Conservation (phyloP, 2,888 invertebrate species). For the Nymphalis polychloros region DNA sequence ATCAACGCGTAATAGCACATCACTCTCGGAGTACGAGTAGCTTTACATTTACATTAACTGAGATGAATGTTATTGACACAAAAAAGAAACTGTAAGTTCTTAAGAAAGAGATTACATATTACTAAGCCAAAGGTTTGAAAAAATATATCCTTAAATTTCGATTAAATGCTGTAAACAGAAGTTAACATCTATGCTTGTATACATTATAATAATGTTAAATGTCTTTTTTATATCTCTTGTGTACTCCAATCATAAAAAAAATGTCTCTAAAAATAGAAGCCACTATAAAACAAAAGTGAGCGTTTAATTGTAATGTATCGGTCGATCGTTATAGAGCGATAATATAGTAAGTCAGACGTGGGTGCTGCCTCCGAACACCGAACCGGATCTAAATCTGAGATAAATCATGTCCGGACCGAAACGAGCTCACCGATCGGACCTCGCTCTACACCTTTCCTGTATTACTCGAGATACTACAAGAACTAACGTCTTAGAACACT, state of each 20-base stretch:
- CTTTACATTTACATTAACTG: background rate
- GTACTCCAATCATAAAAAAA: too few relatives aligned
- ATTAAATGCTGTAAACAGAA: too few relatives aligned
- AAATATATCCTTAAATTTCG: too few relatives aligned
- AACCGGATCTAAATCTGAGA: conserved; percentile 75
- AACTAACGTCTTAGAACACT: conserved; percentile 18
- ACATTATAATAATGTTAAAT: too few relatives aligned
- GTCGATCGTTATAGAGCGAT: conserved; percentile 71
- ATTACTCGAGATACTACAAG: conserved; percentile 21
- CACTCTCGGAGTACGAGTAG: conserved; percentile 1
- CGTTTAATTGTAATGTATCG: conserved; percentile 56
- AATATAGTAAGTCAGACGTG: conserved; percentile 73
- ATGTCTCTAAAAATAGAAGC: too few relatives aligned
- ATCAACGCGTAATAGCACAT: conserved; percentile 25
- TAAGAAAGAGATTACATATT: too few relatives aligned
- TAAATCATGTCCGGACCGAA: conserved; percentile 67
- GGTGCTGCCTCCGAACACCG: conserved; percentile 55
- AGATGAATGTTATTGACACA: background rate
- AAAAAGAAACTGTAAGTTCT: background rate
- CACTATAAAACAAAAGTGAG: conserved; percentile 40
- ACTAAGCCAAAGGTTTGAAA: too few relatives aligned
- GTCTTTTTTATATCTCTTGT: too few relatives aligned
- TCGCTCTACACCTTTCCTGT: conserved; percentile 29
- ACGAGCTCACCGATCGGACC: conserved; percentile 47
- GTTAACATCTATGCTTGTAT: too few relatives aligned